Evolutionary conservation across 2,888 invertebrate genomes (phyloP), one percentile per base, ranked within the genome.

Genomic region (Drosophila lutescens): DNA sequence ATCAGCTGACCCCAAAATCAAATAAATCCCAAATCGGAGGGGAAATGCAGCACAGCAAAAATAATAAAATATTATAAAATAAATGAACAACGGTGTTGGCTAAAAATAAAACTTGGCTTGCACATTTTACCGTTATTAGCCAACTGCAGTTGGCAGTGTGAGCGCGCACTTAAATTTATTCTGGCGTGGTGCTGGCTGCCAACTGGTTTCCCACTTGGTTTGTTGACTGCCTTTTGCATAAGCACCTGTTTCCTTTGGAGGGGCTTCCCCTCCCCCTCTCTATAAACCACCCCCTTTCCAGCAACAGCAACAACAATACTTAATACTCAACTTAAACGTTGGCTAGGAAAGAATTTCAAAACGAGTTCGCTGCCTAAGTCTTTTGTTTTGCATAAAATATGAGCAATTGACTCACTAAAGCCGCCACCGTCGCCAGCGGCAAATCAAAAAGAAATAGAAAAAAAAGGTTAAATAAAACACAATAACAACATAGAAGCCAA

Each of bases 101-200:
- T 66, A 62, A 66, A 62, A 66, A 66, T 53, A 66, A 66, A 62
- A 53, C 53, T 34, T 70, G 54, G 80, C 70, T 71, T 56, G 38
- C 51, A 61, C 75, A 79, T 78, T 80, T 80, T 73, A 84, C 84
- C 77, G 84, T 82, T 84, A 83, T 83, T 80, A 72, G 77, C 86
- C 86, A 83, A 40, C 57, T 49, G 79, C 67, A 26, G 26, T 26
- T 26, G 26, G 26, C 26, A 69, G 72, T 70, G 32, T 13, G 49
- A 49, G 49, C 49, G 85, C 68, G 78, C 85, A 78, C 78, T 85
- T 73, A 62, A 84, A 80, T 86, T 79, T 72, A 84, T 84, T 84
- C 84, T 86, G 83, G 79, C 84, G 58, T 55, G 54, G 57, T 17
- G 56, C 73, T 59, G 55, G 66, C 65, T 50, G 38, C 40, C 58